phyloP scores from a whole-genome alignment of 2,888 invertebrate genomes.

The Xanthia icteritia region DNA sequence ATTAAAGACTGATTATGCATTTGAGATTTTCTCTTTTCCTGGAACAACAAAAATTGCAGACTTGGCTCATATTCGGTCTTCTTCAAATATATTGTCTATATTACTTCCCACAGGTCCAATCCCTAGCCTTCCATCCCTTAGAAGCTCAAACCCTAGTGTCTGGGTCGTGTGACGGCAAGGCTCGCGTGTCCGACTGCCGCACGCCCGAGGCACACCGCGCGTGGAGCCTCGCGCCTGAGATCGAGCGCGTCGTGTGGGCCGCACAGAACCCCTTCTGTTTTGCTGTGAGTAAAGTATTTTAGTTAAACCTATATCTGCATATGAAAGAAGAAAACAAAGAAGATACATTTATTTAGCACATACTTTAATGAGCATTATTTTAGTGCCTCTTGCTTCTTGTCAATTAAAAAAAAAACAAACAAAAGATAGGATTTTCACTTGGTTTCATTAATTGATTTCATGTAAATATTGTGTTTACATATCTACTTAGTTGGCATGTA shows the following conservation, averaged over 20 bases:
- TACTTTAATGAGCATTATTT: neutral
- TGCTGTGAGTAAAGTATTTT: constrained; percentile 88
- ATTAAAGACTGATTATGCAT: neutral
- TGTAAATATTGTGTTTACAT: neutral
- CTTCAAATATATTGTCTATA: neutral
- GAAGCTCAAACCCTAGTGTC: constrained; percentile 95
- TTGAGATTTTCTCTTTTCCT: neutral
- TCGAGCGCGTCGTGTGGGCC: constrained; percentile 97
- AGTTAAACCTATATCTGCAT: too few species aligned
- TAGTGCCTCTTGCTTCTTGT: neutral
- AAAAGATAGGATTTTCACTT: too few species aligned
- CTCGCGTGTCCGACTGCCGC: constrained; percentile 95
- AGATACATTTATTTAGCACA: too few species aligned
- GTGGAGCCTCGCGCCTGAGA: constrained; percentile 95
- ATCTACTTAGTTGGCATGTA: neutral
- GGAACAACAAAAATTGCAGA: neutral
- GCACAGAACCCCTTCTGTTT: constrained; percentile 94
- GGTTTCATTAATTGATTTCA: too few species aligned
- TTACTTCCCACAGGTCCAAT: constrained; percentile 90
- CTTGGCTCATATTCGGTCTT: neutral
- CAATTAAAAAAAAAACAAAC: too few species aligned
- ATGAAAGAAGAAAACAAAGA: too few species aligned
- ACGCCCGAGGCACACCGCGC: constrained; percentile 89
- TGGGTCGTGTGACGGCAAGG: constrained; percentile 95
- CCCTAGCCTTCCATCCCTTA: constrained; percentile 95